Percentiles rank a stretch among this genome's conserved stretches.
phyloP scores from a whole-genome alignment of 2,888 invertebrate genomes.

The Prenolepis imparis region DNA sequence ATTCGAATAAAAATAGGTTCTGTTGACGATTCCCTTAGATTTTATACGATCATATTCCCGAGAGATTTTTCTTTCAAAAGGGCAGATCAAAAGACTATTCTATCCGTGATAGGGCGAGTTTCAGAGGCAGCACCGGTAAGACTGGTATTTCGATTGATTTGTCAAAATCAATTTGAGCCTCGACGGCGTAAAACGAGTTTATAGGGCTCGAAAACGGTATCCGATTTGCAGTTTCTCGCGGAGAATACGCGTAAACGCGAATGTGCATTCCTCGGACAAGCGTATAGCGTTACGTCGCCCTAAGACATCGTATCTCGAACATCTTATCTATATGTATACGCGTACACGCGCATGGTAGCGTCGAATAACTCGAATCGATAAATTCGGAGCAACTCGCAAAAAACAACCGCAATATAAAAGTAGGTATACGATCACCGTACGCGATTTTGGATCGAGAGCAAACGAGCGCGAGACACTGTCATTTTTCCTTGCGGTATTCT shows the following conservation, averaged over 20 bases:
- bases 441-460: conserved; percentile 15
- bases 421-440: conserved; percentile 10
- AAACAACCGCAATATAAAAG: conserved; percentile 23
- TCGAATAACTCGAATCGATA: conserved; percentile 37
- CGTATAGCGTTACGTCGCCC: conserved; percentile 33
- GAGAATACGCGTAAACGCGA: conserved; percentile 39
- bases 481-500: background rate
- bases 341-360: background rate
- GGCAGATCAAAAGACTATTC: conserved; percentile 12
- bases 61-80: conserved; percentile 32
- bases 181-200: conserved; percentile 46
- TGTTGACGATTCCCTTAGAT: conserved; percentile 48
- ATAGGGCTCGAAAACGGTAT: conserved; percentile 46
- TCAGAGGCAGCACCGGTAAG: conserved; percentile 36
- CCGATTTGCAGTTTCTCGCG: conserved; percentile 59
- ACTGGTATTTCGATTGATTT: conserved; percentile 62
- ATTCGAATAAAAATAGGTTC: conserved; percentile 24
- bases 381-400: conserved; percentile 23
- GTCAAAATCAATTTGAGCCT: conserved; percentile 68
- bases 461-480: background rate
- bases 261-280: conserved; percentile 32
- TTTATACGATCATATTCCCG: conserved; percentile 60
- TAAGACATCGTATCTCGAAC: conserved; percentile 36
- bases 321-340: too few relatives aligned
- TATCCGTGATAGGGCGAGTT: conserved; percentile 2